Base-by-base conservation (phyloP, 2,797 vertebrate genomes). In the Florisuga fusca region DNA sequence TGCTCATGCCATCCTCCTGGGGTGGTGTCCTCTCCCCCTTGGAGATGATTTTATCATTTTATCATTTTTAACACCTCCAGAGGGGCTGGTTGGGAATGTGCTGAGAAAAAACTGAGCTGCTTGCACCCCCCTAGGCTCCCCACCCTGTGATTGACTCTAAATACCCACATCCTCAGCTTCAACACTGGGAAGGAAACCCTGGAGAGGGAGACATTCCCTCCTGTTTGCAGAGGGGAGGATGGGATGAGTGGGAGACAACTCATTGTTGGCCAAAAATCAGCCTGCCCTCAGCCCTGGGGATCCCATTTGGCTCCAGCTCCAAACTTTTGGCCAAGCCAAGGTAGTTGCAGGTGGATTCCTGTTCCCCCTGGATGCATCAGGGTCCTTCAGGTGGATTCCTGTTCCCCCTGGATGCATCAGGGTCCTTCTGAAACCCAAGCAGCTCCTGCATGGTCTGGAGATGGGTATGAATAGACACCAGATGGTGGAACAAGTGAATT, bases 391-490 rank as follows among this genome's bases (percentile, higher is more conserved):
- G 91, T 93, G 88, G 48, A 73, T 78, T 19, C 15, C 66, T 11
- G 53, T 59, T 68, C 46, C 86, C 57, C 84, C 51, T 2, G 1
- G 59, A 51, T 86, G 55, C 16, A 34, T 13, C 38, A 34, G 79
- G 54, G 48, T 91, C 81, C 73, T 75, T 79, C 82, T 59, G 21
- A 81, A 95, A 55, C 66, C 67, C 66, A 78, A 71, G 41, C 31
- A 33, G 6, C 25, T 59, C 62, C 64, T 9, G 12, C 62, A 15
- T 1, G 0, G 67, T 29, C 50, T 15, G 14, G 66, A 50, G 62
- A 29, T 18, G 82, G 87, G 83, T 90, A 93, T 91, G 96, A 97
- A 97, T 96, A 91, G 89, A 94, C 34, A 86, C 72, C 97, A 97
- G 92, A 95, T 94, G 94, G 90, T 87, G 68, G 74, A 84, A 79